Base-by-base conservation (phyloP, 2,888 invertebrate genomes). In the Caenorhabditis sp. region DNA sequence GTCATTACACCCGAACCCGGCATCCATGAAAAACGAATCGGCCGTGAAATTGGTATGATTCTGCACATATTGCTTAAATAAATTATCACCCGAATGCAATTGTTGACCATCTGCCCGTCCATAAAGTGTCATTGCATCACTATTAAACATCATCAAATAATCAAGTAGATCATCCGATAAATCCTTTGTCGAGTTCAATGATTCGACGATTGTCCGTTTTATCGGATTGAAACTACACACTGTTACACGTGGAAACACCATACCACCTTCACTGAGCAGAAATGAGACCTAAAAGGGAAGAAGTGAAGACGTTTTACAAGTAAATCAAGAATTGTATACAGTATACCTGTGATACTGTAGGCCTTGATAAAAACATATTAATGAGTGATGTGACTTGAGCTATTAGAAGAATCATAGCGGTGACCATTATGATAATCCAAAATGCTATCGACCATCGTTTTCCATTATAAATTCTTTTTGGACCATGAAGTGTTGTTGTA, bases 401-500 rank as follows among this genome's bases (percentile, higher is more conserved):
- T 10, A 78, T 43, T 25, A 85, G 59, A 59, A 85, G 75, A 17
- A 73, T 57, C 66, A 80, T 65, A 17, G 82, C 82, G 25, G 80
- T 50, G 3, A 77, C 50, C 54, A 76, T 78, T 26, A 80, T 79
- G n/a, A 75, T 50, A 1, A 78, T 67, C 85, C 85, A 85, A 54
- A 85, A 80, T n/a, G 70, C 73, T 14, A 68, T 65, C 17, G 77
- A 70, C 63, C 64, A 72, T 59, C 66, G 49, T 53, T 78, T 78
- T 14, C 80, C 78, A 38, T 71, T 61, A 73, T 84, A 85, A 54
- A 86, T 77, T 27, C 86, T 70, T 53, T 83, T 74, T 10, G 84
- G 81, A 38, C 86, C 86, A 70, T 86, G 86, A n/a, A 86, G 61
- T 31, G 86, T 83, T 12, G 86, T 83, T 10, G 83, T 83, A 31